Evolutionary conservation across 1,140 invertebrate genomes (phyloP), one percentile per base, ranked within the genome.

Genomic region (Trichonephila clavata): DNA sequence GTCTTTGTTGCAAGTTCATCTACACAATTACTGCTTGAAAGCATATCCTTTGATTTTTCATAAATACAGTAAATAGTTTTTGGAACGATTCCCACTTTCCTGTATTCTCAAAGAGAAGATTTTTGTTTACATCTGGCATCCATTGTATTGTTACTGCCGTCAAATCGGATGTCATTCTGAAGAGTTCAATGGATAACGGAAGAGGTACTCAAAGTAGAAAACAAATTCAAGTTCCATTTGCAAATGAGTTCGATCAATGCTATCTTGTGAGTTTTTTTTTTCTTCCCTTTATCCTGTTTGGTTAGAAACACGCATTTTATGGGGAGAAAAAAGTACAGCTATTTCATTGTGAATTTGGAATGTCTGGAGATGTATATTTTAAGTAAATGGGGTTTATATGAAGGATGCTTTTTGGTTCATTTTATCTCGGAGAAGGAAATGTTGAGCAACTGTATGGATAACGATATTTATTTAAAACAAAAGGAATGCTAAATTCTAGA

Each of bases 211-310:
- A 20, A 39, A 77, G 16, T 39, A 20, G 71, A 18, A 77, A 89
- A 89, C 13, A 89, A 77, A 68, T 24, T 89, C 87, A 0, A 39
- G 16, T 24, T 89, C 87, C 87, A 89, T 89, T 89, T 89, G 65
- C 65, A 89, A 77, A 89, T 89, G 87, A 89, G 65, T 71, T 50
- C 65, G 39, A 89, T 89, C 87, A 71, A 57, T 71, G 86, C 14
- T 14, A 16, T 39, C 57, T 43, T 32, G 14, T 2, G n/a, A 84
- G 50, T 7, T 6, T 84, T 57, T 3, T 20, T n/a, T 24, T 59
- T 4, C 50, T 59, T 59, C 27, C 27, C 27, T 16, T 84, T 27
- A 84, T 84, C 50, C 21, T 84, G 21, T 84, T 39, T 77, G 68
- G n/a, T 71, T 8, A 71, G n/a, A 77, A 77, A 77, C 71, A 71